Conservation (phyloP, 2,113 vertebrate genomes). For the Smithornis capensis region DNA sequence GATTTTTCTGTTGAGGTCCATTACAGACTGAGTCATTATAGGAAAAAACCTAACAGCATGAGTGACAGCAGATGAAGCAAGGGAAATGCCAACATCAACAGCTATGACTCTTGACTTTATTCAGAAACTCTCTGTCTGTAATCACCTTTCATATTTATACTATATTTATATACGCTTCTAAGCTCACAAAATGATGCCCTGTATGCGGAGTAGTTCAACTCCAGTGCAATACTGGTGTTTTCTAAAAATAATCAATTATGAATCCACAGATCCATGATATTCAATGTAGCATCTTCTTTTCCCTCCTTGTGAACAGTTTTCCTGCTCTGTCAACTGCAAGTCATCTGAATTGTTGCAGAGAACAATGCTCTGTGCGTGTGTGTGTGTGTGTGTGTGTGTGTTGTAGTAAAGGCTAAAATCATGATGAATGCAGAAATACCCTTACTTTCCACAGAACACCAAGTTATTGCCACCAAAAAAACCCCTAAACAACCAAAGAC, state of each 20-base stretch:
- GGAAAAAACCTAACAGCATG: neutral
- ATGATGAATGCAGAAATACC: neutral
- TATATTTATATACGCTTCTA: neutral
- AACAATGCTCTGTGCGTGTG: neutral
- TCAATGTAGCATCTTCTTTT: neutral
- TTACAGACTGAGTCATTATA: rapidly evolving
- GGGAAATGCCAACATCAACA: neutral
- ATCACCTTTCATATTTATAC: neutral
- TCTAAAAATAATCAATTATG: neutral
- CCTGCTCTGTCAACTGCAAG: neutral
- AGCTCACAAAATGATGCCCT: neutral
- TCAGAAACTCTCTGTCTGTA: neutral
- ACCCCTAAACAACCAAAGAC: neutral
- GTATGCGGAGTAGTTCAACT: neutral
- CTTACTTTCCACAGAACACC: neutral
- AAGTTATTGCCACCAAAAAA: neutral
- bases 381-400: neutral
- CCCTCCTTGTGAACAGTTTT: neutral
- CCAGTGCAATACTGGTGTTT: neutral
- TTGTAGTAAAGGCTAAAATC: neutral
- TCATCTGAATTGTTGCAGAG: neutral
- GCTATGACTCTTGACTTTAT: neutral
- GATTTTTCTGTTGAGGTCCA: neutral
- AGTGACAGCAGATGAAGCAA: neutral
- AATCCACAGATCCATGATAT: neutral